Evolutionary conservation across 2,113 vertebrate genomes (phyloP).

Genomic region (Eudyptes chrysolophus): DNA sequence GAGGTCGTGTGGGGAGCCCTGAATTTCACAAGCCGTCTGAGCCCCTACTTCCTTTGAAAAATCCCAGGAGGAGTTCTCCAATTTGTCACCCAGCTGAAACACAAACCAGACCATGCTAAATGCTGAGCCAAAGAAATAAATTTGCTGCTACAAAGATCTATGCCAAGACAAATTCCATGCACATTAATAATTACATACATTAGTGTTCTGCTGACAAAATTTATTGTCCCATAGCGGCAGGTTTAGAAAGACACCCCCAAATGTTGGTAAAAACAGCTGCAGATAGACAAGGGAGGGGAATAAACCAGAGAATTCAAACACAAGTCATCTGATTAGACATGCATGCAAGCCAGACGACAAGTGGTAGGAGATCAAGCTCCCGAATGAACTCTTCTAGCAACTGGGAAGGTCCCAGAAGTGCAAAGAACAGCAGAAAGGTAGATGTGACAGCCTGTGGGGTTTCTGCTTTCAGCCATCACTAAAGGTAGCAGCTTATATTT

Average conservation of each 20-base stretch:
- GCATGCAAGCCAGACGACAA: not conserved
- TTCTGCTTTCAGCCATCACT: not conserved
- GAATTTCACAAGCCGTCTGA: not conserved
- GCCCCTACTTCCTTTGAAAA: not conserved
- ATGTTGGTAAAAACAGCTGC: not conserved
- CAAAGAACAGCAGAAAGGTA: not conserved
- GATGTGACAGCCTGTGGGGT: not conserved
- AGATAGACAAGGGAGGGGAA: not conserved
- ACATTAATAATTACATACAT: not conserved
- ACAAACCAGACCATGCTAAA: not conserved
- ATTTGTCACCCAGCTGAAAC: not conserved
- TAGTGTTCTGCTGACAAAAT: not conserved
- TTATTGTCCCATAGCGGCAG: not conserved
- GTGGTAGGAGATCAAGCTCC: not conserved
- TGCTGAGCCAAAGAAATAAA: not conserved
- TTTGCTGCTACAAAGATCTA: not conserved
- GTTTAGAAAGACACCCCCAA: not conserved
- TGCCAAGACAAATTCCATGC: not conserved
- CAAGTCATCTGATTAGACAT: not conserved
- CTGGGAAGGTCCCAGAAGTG: not conserved
- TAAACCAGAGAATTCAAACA: not conserved
- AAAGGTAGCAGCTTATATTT: not conserved
- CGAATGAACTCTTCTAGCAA: not conserved
- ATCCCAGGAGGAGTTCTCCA: not conserved
- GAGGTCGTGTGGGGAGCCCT: not conserved